Percentiles rank a stretch among this genome's conserved stretches.
phyloP scores from a whole-genome alignment of 2,888 invertebrate species.

The Caprella mutica region DNA sequence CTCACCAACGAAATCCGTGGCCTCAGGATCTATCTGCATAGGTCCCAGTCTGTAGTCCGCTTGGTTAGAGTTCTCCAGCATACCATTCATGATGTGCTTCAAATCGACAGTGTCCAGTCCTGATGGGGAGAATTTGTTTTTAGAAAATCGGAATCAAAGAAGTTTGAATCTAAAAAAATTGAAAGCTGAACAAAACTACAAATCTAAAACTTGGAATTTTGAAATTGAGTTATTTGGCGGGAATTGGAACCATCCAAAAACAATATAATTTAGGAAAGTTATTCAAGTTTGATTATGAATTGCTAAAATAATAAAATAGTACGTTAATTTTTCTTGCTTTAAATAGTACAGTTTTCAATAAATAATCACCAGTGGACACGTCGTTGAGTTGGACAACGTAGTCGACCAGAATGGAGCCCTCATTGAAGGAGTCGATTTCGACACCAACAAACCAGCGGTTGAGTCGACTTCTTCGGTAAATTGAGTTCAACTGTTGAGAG shows the following conservation, averaged over 20 bases:
- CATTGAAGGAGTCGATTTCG: slow-evolving; percentile 33
- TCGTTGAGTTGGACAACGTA: slow-evolving; percentile 28
- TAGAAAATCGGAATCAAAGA: too few species aligned
- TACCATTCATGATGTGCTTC: slow-evolving; percentile 21
- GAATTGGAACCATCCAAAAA: too few species aligned
- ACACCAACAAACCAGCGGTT: slow-evolving; percentile 26
- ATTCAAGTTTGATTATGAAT: too few species aligned
- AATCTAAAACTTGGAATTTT: too few species aligned
- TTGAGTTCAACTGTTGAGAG: slow-evolving; percentile 19
- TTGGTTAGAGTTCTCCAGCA: slow-evolving; percentile 10
- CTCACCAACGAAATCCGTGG: slow-evolving; percentile 33
- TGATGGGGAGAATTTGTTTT: too few species aligned
- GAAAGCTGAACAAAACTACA: too few species aligned
- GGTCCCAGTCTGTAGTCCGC: slow-evolving; percentile 17
- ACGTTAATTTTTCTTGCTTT: background rate
- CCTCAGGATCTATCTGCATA: slow-evolving; percentile 26
- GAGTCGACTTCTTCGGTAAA: slow-evolving; percentile 22
- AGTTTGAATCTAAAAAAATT: too few species aligned
- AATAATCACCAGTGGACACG: slow-evolving; percentile 12
- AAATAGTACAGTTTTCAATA: background rate
- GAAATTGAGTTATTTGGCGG: too few species aligned
- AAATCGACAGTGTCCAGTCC: slow-evolving; percentile 31
- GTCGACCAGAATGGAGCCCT: slow-evolving; percentile 27
- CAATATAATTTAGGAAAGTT: too few species aligned
- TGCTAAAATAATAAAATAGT: too few species aligned